These are phyloP conservation scores for Saguinus imperator DNA, from an alignment of 2,113 vertebrate genomes.

Conservation along the genomic window DNA sequence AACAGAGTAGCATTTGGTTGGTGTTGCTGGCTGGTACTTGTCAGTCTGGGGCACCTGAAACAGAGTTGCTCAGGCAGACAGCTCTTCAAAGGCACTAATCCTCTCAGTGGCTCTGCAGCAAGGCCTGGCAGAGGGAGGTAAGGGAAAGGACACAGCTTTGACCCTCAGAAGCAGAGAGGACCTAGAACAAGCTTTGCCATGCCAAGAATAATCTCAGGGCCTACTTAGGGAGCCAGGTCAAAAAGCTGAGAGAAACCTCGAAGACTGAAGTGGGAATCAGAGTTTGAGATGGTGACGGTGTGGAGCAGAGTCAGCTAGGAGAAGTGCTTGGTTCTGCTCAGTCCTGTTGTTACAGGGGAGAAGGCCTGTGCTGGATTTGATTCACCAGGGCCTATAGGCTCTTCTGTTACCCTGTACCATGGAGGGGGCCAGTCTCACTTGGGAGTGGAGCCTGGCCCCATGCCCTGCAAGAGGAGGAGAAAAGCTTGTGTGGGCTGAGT, in stretches of 20 bases:
- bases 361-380: conserved; percentile 18
- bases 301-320: not conserved
- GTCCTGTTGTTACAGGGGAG: not conserved
- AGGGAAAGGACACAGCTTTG: conserved; percentile 11
- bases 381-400: conserved; percentile 30
- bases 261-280: not conserved
- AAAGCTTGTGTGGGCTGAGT: conserved; percentile 81
- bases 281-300: not conserved
- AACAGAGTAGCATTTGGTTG: not conserved
- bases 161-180: conserved; percentile 33
- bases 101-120: conserved; percentile 53
- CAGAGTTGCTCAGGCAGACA: conserved; percentile 32
- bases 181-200: not conserved
- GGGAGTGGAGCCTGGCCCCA: conserved; percentile 65
- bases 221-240: not conserved
- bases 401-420: conserved; percentile 50
- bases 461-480: conserved; percentile 71
- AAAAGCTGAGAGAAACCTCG: not conserved
- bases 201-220: not conserved
- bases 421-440: conserved; percentile 43
- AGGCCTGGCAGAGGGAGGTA: conserved; percentile 18
- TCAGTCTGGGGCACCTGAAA: conserved; percentile 39
- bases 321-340: conserved; percentile 6
- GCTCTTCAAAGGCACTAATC: conserved; percentile 64
- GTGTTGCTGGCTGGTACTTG: not conserved